Percentiles rank a stretch among this genome's conserved stretches.
These are phyloP conservation scores for Thunnus albacares DNA, from an alignment of 2,797 vertebrate genomes.

Conservation along the genomic window DNA sequence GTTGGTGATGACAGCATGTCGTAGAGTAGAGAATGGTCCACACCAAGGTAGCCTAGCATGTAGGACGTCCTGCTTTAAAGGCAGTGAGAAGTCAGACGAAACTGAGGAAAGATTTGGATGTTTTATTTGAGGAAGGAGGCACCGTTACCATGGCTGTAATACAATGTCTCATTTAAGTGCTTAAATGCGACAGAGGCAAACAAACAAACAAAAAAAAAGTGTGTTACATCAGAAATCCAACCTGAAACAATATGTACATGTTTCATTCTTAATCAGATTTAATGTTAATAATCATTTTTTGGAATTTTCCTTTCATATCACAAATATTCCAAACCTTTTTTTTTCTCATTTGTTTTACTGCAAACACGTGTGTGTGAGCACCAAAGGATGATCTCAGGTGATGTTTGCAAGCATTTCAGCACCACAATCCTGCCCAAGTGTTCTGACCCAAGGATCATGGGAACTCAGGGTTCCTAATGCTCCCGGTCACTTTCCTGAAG, in stretches of 20 bases:
- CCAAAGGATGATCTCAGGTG: slow-evolving; percentile 86
- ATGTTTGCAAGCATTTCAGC: slow-evolving; percentile 85
- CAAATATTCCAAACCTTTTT: slow-evolving; percentile 71
- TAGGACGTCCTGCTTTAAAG: slow-evolving; percentile 35
- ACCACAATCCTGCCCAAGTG: slow-evolving; percentile 84
- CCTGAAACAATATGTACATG: slow-evolving; percentile 32
- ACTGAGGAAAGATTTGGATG: slow-evolving; percentile 5
- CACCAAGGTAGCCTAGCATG: slow-evolving; percentile 47
- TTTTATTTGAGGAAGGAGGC: slow-evolving; percentile 22
- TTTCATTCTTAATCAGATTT: slow-evolving; percentile 46
- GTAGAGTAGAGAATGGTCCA: slow-evolving; percentile 6
- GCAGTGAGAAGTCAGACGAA: slow-evolving; percentile 26
- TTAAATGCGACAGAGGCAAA: slow-evolving; percentile 36
- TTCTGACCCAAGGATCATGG: slow-evolving; percentile 69
- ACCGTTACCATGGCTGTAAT: slow-evolving; percentile 13
- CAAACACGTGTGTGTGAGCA: slow-evolving; percentile 61
- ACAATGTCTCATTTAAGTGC: not conserved
- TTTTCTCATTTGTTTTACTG: slow-evolving; percentile 53
- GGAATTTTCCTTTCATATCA: slow-evolving; percentile 67
- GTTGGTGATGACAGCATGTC: slow-evolving; percentile 53
- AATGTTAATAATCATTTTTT: slow-evolving; percentile 52
- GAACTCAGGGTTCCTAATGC: slow-evolving; percentile 72
- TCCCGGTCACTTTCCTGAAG: slow-evolving; percentile 71
- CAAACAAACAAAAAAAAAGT: slow-evolving; percentile 48
- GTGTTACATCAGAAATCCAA: slow-evolving; percentile 38